Evolutionary conservation across 2,888 invertebrate species (phyloP).

Genomic region (Agonopterix heracliana): DNA sequence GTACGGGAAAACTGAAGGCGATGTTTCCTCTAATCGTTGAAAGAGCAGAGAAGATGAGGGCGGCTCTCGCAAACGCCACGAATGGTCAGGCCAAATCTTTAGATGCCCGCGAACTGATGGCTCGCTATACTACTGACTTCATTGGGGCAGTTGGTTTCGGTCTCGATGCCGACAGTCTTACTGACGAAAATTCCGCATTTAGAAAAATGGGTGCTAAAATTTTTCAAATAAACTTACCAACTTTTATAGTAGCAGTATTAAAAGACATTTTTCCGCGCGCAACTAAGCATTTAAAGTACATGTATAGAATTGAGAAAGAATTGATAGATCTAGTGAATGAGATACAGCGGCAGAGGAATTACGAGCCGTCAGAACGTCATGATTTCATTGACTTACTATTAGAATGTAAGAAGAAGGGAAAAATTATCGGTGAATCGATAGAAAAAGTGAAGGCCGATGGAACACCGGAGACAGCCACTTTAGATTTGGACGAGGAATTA

Average conservation of each 20-base stretch:
- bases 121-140: slow-evolving; percentile 19
- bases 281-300: slow-evolving; percentile 1
- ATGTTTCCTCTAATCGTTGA: slow-evolving; percentile 24
- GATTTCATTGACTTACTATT: slow-evolving; percentile 26
- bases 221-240: slow-evolving; percentile 4
- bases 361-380: slow-evolving; percentile 19
- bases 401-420: slow-evolving; percentile 20
- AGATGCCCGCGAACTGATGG: slow-evolving; percentile 22
- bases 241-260: neutral
- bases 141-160: slow-evolving; percentile 21
- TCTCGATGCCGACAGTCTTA: slow-evolving; percentile 16
- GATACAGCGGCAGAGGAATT: slow-evolving; percentile 16
- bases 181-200: slow-evolving; percentile 18
- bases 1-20: slow-evolving; percentile 20
- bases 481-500: slow-evolving; percentile 15
- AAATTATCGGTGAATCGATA: slow-evolving; percentile 16
- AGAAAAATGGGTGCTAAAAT: slow-evolving; percentile 17
- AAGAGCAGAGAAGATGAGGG: slow-evolving; percentile 32
- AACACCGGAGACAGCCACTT: slow-evolving; percentile 8
- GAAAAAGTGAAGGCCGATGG: slow-evolving; percentile 16
- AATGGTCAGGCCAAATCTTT: neutral
- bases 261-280: slow-evolving; percentile 1
- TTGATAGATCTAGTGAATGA: slow-evolving; percentile 6
- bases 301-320: slow-evolving; percentile 1
- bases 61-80: neutral